Conservation (phyloP, 2,888 invertebrate species). For the Epinotia nisella region DNA sequence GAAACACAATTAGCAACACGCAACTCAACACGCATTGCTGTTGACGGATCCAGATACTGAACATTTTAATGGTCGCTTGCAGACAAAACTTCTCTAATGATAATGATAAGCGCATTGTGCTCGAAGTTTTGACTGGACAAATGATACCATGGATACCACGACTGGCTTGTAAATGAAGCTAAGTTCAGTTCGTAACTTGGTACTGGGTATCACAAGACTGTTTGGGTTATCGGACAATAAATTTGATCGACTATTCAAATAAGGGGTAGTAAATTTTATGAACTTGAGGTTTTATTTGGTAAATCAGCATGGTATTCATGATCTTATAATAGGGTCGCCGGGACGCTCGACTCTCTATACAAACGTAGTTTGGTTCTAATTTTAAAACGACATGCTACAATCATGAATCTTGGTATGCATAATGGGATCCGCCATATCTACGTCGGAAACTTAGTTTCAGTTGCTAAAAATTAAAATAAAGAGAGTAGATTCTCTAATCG, state of each 20-base stretch:
- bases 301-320: background rate
- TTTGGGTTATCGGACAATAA: background rate
- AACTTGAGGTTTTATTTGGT: background rate
- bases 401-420: too few species aligned
- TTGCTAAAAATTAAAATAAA: too few species aligned
- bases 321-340: background rate
- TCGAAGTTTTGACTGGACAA: too few species aligned
- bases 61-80: conserved; percentile 52
- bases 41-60: conserved; percentile 53
- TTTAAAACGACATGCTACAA: too few species aligned
- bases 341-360: too few species aligned
- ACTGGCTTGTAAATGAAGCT: conserved; percentile 3
- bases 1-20: conserved; percentile 45
- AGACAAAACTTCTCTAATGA: conserved; percentile 61
- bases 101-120: conserved; percentile 34
- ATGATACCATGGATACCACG: conserved; percentile 19
- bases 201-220: background rate
- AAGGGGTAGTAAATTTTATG: background rate
- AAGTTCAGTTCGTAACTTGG: conserved; percentile 12
- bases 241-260: conserved; percentile 13
- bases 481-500: too few species aligned
- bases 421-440: too few species aligned
- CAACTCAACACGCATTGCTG: conserved; percentile 56
- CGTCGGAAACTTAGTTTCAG: too few species aligned
- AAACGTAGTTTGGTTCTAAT: too few species aligned